phyloP scores from a whole-genome alignment of 2,888 invertebrate species.

The Rhimphoctona megacephalus region DNA sequence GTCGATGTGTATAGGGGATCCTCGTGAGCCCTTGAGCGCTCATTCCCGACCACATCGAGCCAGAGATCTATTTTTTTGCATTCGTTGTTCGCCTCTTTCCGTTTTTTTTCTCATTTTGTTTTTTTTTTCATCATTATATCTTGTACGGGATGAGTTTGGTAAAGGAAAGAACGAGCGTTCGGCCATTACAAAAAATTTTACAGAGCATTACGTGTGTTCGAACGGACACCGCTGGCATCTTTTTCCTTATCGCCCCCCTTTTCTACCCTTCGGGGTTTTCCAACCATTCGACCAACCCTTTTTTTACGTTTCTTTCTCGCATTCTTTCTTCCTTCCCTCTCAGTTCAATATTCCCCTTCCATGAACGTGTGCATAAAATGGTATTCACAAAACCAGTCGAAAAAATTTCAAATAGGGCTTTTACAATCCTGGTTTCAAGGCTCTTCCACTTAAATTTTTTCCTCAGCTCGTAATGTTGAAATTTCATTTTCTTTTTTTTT shows the following conservation, averaged over 20 bases:
- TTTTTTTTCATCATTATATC: conserved; percentile 42
- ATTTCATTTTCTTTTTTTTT: conserved; percentile 2
- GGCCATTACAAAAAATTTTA: conserved; percentile 76
- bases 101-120: neutral
- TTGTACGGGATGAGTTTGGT: conserved; percentile 32
- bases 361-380: neutral
- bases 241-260: conserved; percentile 73
- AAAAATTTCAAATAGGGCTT: neutral
- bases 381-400: neutral
- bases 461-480: neutral
- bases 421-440: neutral
- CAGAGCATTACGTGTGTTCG: conserved; percentile 76
- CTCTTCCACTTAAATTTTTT: neutral
- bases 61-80: conserved; percentile 57
- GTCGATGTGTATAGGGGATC: neutral
- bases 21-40: conserved; percentile 45
- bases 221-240: conserved; percentile 59
- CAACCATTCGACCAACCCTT: conserved; percentile 61
- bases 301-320: conserved; percentile 22
- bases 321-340: conserved; percentile 24
- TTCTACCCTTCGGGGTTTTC: conserved; percentile 56
- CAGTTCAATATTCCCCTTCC: neutral
- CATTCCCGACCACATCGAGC: conserved; percentile 41
- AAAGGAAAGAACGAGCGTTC: conserved; percentile 61
- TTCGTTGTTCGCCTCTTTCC: conserved; percentile 36